phyloP scores from a whole-genome alignment of 2,113 vertebrate species.

The Eidolon helvum region DNA sequence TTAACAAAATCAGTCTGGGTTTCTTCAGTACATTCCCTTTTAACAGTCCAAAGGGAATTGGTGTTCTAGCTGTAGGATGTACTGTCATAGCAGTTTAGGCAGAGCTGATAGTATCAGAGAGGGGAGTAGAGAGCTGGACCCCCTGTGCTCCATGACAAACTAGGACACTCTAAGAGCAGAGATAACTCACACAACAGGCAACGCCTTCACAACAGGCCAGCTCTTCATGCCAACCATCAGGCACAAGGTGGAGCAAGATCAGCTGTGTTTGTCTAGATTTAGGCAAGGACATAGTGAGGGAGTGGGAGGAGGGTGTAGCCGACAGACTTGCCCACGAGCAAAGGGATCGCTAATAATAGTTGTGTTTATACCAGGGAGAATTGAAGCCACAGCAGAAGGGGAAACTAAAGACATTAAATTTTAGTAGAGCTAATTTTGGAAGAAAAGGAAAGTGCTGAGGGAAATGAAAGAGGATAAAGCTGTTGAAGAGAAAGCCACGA shows the following conservation, averaged over 20 bases:
- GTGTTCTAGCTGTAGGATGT: background rate
- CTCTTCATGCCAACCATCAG: background rate
- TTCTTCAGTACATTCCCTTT: background rate
- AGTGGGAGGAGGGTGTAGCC: background rate
- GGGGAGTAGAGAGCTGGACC: background rate
- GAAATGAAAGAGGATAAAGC: conserved; percentile 75
- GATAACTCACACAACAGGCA: background rate
- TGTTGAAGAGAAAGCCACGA: conserved; percentile 64
- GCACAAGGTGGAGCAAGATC: background rate
- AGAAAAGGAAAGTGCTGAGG: conserved; percentile 65
- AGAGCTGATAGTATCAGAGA: background rate
- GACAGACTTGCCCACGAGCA: background rate
- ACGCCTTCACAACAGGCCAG: background rate
- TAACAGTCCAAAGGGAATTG: conserved; percentile 46
- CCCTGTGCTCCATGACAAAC: background rate
- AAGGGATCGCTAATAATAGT: conserved; percentile 68
- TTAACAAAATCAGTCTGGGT: conserved; percentile 5
- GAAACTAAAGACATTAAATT: conserved; percentile 73
- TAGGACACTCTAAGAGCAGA: background rate
- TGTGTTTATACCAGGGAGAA: conserved; percentile 66
- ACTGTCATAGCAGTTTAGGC: background rate
- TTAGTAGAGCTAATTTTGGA: conserved; percentile 77
- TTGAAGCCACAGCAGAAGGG: conserved; percentile 65
- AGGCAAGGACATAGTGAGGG: conserved; percentile 40
- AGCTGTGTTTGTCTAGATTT: background rate